Base-by-base conservation (phyloP, 2,797 vertebrate species). In the Ctenopoma kingsleyae region DNA sequence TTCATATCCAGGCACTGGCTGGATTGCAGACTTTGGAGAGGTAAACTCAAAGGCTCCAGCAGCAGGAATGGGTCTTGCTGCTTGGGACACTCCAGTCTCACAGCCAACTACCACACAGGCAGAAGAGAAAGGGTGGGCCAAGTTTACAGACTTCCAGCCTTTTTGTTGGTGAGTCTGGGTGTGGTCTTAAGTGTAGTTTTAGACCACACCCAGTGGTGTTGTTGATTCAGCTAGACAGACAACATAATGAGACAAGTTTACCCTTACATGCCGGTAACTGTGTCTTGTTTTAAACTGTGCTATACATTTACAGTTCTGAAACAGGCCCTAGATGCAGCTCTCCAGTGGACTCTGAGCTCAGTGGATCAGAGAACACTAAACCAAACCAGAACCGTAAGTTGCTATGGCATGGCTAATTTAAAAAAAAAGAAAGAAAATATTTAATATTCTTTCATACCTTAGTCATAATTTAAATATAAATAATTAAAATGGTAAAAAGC, bases 91-190 rank as follows among this genome's bases (percentile, higher is more conserved):
- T 56, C 69, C 85, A 40, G 76, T 74, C 23, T 60, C 87, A 20
- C 86, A 92, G 36, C 88, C 87, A 52, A 78, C 92, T 62, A 38
- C 74, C 43, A 57, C 91, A 10, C 63, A 93, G 16, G 71, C 84
- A 1, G 95, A 96, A 67, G 96, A 96, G 64, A 96, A 97, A 62
- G 96, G 97, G 23, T 98, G 97, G 97, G 97, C 97, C 52, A 96
- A 94, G 81, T 98, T 98, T 71, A 93, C 96, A 0, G 96, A 97
- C 90, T 97, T 97, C 82, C 97, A 97, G 83, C 96, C 96, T 19
- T 97, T 97, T 89, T 98, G 97, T 86, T 98, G 97, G 96, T 97
- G 82, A 89, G 90, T 81, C 32, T 46, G 17, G 1, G 19, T 30
- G 22, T 44, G 1, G 1, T 61, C 17, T 54, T 13, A 68, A 13